A percentile compares a stretch with the other conserved stretches of the same genome.
These are phyloP conservation scores for Stictocephala bisonia DNA, from an alignment of 2,888 invertebrate species.

Conservation along the genomic window DNA sequence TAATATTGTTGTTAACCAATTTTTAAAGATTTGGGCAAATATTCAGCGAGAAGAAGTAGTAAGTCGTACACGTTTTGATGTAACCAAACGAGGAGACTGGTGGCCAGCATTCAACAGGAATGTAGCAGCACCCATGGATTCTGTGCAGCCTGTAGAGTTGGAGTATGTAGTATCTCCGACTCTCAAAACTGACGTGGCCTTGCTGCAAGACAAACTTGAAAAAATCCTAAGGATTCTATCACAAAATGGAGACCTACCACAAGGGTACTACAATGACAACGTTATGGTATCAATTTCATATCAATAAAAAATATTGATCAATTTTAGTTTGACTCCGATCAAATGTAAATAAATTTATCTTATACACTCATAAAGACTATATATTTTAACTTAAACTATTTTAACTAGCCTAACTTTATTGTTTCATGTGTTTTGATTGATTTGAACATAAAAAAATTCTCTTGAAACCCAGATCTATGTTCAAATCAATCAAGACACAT, in stretches of 20 bases:
- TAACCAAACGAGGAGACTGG: conserved; percentile 79
- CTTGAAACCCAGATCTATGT: too few species aligned
- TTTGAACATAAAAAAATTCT: too few species aligned
- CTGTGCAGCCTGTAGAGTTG: conserved; percentile 65
- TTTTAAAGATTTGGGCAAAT: conserved; percentile 85
- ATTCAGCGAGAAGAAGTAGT: conserved; percentile 80
- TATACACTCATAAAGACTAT: too few species aligned
- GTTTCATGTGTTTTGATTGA: too few species aligned
- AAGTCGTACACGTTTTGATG: conserved; percentile 77
- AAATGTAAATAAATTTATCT: too few species aligned
- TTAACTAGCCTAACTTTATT: too few species aligned
- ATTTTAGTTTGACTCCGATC: too few species aligned
- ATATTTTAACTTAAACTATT: too few species aligned
- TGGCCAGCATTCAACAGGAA: conserved; percentile 77
- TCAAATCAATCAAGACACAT: too few species aligned
- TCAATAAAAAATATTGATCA: too few species aligned
- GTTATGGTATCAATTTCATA: too few species aligned
- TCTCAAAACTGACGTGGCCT: conserved; percentile 65
- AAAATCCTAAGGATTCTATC: conserved; percentile 74
- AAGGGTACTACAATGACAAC: too few species aligned
- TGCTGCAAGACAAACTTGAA: conserved; percentile 72
- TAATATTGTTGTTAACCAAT: neutral
- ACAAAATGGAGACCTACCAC: conserved; percentile 72
- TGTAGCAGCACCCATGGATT: conserved; percentile 64
- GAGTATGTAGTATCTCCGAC: conserved; percentile 62